Conservation (phyloP, 2,888 invertebrate species). For the Caenorhabditis wallacei region DNA sequence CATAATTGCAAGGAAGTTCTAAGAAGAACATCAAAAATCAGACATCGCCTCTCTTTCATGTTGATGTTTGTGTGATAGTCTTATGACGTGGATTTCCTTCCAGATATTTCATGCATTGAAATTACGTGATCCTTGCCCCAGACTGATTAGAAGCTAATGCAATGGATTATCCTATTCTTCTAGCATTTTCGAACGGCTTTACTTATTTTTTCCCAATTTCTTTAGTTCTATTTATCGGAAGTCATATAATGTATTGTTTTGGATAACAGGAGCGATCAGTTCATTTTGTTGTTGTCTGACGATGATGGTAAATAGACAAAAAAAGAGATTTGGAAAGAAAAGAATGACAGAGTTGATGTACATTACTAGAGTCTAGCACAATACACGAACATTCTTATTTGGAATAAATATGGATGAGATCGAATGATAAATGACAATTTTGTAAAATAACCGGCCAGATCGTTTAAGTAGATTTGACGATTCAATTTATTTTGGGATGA, state of each 20-base stretch:
- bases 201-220: not conserved
- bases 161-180: conserved; percentile 10
- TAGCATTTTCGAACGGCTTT: not conserved
- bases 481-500: conserved; percentile 50
- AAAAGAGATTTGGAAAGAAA: not conserved
- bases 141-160: conserved; percentile 10
- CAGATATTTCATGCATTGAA: conserved; percentile 9
- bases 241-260: not conserved
- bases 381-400: conserved; percentile 60
- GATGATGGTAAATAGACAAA: conserved; percentile 17
- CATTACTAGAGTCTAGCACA: conserved; percentile 52
- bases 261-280: conserved; percentile 61
- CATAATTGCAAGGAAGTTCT: conserved; percentile 45
- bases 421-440: conserved; percentile 1
- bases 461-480: not conserved
- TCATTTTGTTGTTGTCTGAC: conserved; percentile 46
- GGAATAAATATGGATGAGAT: conserved; percentile 6
- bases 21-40: conserved; percentile 49
- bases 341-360: conserved; percentile 39
- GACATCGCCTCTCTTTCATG: conserved; percentile 11
- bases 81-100: conserved; percentile 20
- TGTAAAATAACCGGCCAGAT: not conserved
- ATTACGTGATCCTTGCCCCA: not conserved
- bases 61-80: conserved; percentile 37
- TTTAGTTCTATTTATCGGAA: not conserved